Base-by-base conservation (phyloP, 2,888 invertebrate genomes). In the Epinotia ramella region DNA sequence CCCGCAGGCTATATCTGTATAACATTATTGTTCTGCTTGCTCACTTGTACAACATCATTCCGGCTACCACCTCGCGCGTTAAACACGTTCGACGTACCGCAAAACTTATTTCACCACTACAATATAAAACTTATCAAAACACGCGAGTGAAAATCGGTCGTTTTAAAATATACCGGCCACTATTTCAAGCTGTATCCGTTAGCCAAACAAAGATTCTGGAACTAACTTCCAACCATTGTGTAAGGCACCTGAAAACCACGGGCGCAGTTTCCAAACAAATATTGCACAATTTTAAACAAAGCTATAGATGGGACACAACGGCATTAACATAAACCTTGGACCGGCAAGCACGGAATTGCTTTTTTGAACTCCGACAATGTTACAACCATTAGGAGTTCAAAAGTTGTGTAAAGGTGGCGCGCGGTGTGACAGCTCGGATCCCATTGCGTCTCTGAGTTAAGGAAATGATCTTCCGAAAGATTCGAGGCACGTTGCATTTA, bases 301-400 rank as follows among this genome's bases (percentile, higher is more conserved):
- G 86, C 86, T 90, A 90, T 90, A 87, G 88, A 90, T 87, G 88
- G 85, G 83, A 87, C 85, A 83, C 83, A 81, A 79, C 78, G 80
- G 83, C 84, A 93, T 93, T 94, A 93, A 85, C 92, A 93, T 93
- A 93, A 93, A 92, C 88, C 87, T 89, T 84, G 84, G 85, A 86
- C 87, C 83, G 83, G 85, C 86, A 84, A 86, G 85, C 85, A 82
- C 86, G 85, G 89, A 93, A 93, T 92, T 91, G 89, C 91, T 93
- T 93, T 94, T 93, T 93, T 93, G 91, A 94, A 94, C 93, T 92
- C 86, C 83, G 86, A 88, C 89, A 90, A 87, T 89, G 89, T 89
- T 89, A 89, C 86, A 83, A 88, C 87, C 88, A 88, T 89, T 88
- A 89, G 84, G 82, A 88, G 89, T 91, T 88, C 90, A 90, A 91